phyloP scores from a whole-genome alignment of 1,140 invertebrate genomes.

The Drosophila pandora region DNA sequence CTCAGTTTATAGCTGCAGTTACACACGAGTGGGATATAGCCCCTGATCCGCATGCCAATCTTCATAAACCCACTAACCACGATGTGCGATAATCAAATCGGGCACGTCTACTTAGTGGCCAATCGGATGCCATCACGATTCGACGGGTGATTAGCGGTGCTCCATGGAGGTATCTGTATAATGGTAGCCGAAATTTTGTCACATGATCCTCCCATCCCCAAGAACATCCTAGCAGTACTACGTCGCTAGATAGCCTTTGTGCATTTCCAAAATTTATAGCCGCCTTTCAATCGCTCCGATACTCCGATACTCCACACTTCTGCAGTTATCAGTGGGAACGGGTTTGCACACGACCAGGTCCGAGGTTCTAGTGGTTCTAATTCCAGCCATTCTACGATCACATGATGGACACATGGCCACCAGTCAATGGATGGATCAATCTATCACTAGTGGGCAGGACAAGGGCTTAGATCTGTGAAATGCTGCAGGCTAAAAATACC shows the following conservation, averaged over 20 bases:
- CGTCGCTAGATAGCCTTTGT: background rate
- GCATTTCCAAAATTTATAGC: constrained; percentile 43
- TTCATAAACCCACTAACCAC: constrained; percentile 17
- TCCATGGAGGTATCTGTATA: constrained; percentile 1
- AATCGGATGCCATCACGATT: constrained; percentile 29
- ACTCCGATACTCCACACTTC: constrained; percentile 28
- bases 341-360: constrained; percentile 45
- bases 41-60: constrained; percentile 2
- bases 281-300: constrained; percentile 18
- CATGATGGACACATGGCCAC: constrained; percentile 11
- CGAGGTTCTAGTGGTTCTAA: constrained; percentile 13
- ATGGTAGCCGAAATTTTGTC: constrained; percentile 13
- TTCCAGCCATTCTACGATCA: constrained; percentile 12
- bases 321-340: constrained; percentile 34
- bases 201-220: constrained; percentile 37
- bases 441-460: constrained; percentile 14
- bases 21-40: constrained; percentile 17
- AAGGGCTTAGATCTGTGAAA: too few species aligned
- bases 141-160: constrained; percentile 29
- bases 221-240: background rate
- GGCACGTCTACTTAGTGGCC: constrained; percentile 44
- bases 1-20: constrained; percentile 54
- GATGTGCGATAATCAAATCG: constrained; percentile 44
- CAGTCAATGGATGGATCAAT: constrained; percentile 11
- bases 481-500: too few species aligned